Base-by-base conservation (phyloP, 2,113 vertebrate genomes). In the Oreochromis tanganicae region DNA sequence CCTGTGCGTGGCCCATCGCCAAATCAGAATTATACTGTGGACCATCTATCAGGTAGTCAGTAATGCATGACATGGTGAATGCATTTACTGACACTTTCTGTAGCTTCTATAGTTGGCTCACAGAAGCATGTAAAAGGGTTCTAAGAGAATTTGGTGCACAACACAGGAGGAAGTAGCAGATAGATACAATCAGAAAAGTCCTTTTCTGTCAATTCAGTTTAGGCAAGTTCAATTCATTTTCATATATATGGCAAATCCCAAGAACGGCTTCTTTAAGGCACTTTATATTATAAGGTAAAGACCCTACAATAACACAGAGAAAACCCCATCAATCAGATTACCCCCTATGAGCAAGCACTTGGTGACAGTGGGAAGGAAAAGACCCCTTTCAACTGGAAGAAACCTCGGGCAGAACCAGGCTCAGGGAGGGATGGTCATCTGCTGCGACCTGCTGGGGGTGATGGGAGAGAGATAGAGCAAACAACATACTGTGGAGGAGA, bases 1-100 rank as follows among this genome's bases (percentile, higher is more conserved):
- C 17, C 19, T 68, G 63, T 3, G 36, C 2, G n/a, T 6, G 3
- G 12, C 34, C 19, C 34, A 38, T 12, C 1, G 0, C 5, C 61
- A 38, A 38, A 11, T n/a, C 17, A 59, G 27, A 59, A 5, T 66
- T 36, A 38, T 21, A 38, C 61, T 8, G 11, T 2, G 0, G 2
- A 10, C 19, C 19, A 13, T 38, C 61, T 21, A n/a, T 38, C 19
- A 21, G 61, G 61, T 68, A 34, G 59, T 34, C 61, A 66, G 61
- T 38, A 7, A 38, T 0, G 6, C 16, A 50, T 52, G 48, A 17
- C 7, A 9, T 52, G 17, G 48, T 52, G 48, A 8, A 52, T 1
- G 4, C 0, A 12, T 13, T 68, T 68, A 14, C 36, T 24, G 36
- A 41, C 52, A 41, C 36, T 68, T 68, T 8, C 63, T 21, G 38